Evolutionary conservation across 2,113 vertebrate species (phyloP).

Genomic region (Calyptommatus sinebrachiatus): DNA sequence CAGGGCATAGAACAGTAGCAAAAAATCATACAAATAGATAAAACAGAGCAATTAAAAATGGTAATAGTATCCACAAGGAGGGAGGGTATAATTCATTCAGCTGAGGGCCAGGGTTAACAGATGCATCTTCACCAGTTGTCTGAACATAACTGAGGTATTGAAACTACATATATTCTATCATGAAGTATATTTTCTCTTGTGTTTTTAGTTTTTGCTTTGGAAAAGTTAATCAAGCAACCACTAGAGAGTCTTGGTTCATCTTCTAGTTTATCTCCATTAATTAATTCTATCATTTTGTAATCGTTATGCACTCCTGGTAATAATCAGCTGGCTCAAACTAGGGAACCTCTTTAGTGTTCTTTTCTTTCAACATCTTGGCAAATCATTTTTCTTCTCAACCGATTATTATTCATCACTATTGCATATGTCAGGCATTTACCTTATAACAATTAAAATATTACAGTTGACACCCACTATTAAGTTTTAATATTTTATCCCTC

Average conservation of each 20-base stretch:
- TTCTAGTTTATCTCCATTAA: background rate
- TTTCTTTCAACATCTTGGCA: background rate
- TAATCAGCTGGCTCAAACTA: background rate
- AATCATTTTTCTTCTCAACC: slow-evolving; percentile 10
- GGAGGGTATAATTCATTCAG: no score
- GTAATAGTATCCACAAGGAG: no score
- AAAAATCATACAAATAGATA: no score
- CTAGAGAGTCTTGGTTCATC: background rate
- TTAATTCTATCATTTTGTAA: background rate
- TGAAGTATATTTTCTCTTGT: background rate
- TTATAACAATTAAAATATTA: slow-evolving; percentile 30
- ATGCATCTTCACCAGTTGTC: no score
- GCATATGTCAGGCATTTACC: slow-evolving; percentile 16
- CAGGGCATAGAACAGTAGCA: no score
- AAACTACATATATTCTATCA: no score
- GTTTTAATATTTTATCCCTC: slow-evolving; percentile 25
- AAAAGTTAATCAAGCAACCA: background rate
- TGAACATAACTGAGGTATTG: no score
- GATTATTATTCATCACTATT: slow-evolving; percentile 16
- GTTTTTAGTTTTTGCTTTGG: background rate
- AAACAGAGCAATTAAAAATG: no score
- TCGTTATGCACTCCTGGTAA: background rate
- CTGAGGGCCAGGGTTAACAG: no score
- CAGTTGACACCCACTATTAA: slow-evolving; percentile 19
- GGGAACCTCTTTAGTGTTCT: background rate